Percentiles rank a stretch among this genome's conserved stretches.
Evolutionary conservation across 1,140 invertebrate species (phyloP).

Genomic region (Zaprionus kolodkinae): DNA sequence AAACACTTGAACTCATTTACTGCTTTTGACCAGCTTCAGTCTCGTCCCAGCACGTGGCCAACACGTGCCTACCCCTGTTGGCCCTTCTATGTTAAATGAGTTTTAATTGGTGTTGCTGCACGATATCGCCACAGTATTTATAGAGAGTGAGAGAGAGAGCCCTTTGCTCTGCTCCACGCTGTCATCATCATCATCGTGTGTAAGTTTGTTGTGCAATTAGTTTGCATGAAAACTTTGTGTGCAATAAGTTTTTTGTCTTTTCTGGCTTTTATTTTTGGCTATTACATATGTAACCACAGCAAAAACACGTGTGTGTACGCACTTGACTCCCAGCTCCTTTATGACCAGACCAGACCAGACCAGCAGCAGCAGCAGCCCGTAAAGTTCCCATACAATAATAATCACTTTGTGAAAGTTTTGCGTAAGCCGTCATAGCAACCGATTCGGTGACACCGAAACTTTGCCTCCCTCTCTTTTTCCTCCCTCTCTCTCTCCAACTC

Average conservation of each 20-base stretch:
- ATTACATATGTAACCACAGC: slow-evolving; percentile 51
- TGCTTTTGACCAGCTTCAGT: slow-evolving; percentile 44
- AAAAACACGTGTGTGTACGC: slow-evolving; percentile 12
- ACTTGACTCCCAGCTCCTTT: slow-evolving; percentile 18
- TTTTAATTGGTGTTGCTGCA: slow-evolving; percentile 78
- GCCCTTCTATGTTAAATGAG: slow-evolving; percentile 75
- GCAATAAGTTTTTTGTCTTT: slow-evolving; percentile 61
- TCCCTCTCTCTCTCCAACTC: neutral
- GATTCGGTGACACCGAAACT: slow-evolving; percentile 66
- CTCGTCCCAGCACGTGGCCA: neutral
- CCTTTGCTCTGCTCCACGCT: slow-evolving; percentile 18
- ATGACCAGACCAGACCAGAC: slow-evolving; percentile 18
- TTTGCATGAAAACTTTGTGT: slow-evolving; percentile 67
- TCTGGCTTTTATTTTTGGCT: slow-evolving; percentile 25
- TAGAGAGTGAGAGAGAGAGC: slow-evolving; percentile 3
- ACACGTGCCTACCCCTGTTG: slow-evolving; percentile 5
- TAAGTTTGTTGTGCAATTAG: slow-evolving; percentile 63
- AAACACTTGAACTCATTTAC: slow-evolving; percentile 73
- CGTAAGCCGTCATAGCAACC: slow-evolving; percentile 74
- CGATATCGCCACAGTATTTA: slow-evolving; percentile 52
- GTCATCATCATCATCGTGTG: slow-evolving; percentile 35
- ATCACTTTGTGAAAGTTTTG: slow-evolving; percentile 79
- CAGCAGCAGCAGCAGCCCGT: slow-evolving; percentile 28
- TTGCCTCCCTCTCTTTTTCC: too few species aligned
- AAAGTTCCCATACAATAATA: slow-evolving; percentile 79